Conservation (phyloP, 2,888 invertebrate genomes). For the Tipula confusa region DNA sequence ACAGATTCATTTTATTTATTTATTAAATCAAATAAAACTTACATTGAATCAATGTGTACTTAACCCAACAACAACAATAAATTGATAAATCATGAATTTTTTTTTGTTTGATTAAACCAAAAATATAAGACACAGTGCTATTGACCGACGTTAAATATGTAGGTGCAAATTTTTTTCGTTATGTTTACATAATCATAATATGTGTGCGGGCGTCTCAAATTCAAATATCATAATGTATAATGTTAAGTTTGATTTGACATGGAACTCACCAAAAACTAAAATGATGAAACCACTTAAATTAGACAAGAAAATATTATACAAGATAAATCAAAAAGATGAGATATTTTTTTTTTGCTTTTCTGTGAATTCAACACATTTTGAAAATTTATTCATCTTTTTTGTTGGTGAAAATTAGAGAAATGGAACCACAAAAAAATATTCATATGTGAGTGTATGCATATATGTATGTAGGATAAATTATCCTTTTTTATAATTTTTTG, state of each 20-base stretch:
- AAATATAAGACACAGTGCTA: too few species aligned
- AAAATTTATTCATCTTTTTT: not conserved
- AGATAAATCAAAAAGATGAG: constrained; percentile 3
- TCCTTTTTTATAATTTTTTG: not conserved
- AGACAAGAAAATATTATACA: constrained; percentile 3
- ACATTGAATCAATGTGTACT: too few species aligned
- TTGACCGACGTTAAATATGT: not conserved
- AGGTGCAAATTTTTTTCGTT: not conserved
- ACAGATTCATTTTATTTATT: too few species aligned
- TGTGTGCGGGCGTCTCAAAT: too few species aligned
- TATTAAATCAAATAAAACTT: too few species aligned
- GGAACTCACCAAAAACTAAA: not conserved
- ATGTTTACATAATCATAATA: not conserved
- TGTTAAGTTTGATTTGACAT: not conserved
- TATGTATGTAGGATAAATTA: not conserved
- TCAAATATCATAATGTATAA: not conserved
- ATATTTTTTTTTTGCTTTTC: too few species aligned
- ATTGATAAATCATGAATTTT: not conserved
- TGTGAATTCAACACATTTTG: constrained; percentile 3
- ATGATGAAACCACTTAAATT: constrained; percentile 20
- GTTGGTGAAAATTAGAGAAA: constrained; percentile 12
- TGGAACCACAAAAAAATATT: not conserved
- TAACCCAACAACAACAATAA: too few species aligned
- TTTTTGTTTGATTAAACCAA: not conserved
- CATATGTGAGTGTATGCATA: not conserved